Conservation (phyloP, 2,797 vertebrate species). For the Cichlasoma orientale region DNA sequence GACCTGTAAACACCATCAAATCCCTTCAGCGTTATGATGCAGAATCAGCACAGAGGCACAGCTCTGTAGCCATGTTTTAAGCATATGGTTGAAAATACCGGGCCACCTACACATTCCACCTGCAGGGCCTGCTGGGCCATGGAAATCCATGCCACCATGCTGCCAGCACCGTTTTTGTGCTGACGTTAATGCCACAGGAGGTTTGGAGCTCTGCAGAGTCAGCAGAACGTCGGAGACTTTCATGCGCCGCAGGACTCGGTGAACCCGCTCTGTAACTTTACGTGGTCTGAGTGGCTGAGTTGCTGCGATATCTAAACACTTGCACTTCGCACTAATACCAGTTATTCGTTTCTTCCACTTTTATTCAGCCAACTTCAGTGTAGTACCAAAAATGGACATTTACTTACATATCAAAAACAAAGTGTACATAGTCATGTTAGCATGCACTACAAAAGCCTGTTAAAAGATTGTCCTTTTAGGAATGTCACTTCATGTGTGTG, state of each 20-base stretch:
- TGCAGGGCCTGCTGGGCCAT: neutral
- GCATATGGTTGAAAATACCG: too few relatives aligned
- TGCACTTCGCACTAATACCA: too few relatives aligned
- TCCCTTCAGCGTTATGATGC: neutral
- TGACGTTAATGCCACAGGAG: neutral
- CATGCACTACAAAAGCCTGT: constrained; percentile 4
- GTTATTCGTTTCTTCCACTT: neutral
- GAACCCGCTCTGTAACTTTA: too few relatives aligned
- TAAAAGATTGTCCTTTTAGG: neutral
- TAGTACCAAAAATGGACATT: constrained; percentile 8
- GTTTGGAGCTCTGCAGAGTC: neutral
- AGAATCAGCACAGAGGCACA: neutral
- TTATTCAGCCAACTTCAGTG: neutral
- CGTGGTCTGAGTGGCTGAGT: too few relatives aligned
- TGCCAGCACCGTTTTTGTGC: neutral
- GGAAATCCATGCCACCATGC: neutral
- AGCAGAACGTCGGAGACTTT: too few relatives aligned
- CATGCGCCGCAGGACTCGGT: too few relatives aligned
- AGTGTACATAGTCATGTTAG: neutral
- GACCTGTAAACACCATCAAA: neutral
- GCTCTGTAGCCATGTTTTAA: neutral
- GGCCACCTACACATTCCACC: too few relatives aligned
- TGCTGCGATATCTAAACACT: too few relatives aligned
- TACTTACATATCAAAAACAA: constrained; percentile 18
- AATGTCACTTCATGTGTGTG: neutral